phyloP scores from a whole-genome alignment of 2,797 vertebrate species.

The Alcedo atthis region DNA sequence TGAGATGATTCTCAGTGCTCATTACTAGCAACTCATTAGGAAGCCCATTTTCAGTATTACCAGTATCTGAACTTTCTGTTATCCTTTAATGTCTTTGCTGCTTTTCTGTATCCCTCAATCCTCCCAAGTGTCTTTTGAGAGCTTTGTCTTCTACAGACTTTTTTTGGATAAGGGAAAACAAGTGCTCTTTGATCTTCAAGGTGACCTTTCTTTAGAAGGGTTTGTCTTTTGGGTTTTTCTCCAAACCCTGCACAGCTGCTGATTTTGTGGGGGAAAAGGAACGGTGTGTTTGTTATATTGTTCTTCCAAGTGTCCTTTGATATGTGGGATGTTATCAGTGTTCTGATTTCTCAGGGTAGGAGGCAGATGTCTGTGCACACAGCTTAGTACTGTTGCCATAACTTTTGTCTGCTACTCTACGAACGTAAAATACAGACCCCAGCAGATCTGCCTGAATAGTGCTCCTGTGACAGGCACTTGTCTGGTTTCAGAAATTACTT shows the following conservation, averaged over 20 bases:
- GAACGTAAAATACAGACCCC: not conserved
- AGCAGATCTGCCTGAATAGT: not conserved
- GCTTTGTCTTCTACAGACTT: not conserved
- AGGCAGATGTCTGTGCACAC: not conserved
- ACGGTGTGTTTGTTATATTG: not conserved
- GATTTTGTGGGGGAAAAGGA: not conserved
- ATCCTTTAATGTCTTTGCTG: not conserved
- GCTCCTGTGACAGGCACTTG: not conserved
- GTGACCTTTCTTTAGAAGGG: not conserved
- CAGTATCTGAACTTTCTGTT: slow-evolving; percentile 9
- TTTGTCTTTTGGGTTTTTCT: not conserved
- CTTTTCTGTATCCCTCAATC: not conserved
- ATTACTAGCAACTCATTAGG: slow-evolving; percentile 39
- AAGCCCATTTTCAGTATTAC: slow-evolving; percentile 34
- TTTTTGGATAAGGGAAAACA: not conserved
- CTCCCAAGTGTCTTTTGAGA: not conserved
- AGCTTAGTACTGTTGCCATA: not conserved
- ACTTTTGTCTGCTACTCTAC: not conserved
- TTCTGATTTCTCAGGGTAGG: not conserved
- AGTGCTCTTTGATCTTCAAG: not conserved
- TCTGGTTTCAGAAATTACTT: not conserved
- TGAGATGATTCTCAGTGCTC: slow-evolving; percentile 46
- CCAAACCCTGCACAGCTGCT: not conserved
- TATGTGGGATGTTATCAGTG: not conserved
- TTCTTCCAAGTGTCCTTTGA: not conserved